Evolutionary conservation across 2,888 invertebrate genomes (phyloP).

Genomic region (Rhagonycha lutea): DNA sequence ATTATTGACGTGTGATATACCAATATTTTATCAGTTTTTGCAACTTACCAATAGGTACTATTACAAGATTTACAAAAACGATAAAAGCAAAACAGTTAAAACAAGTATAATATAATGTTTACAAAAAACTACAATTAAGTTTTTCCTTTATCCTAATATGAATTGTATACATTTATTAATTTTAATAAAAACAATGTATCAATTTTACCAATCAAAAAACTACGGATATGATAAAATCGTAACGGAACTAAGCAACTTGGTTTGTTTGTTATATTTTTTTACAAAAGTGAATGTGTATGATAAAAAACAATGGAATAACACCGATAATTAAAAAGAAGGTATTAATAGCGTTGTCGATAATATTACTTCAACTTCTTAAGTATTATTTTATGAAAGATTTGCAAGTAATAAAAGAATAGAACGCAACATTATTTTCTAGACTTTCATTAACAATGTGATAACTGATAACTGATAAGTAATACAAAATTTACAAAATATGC

Average conservation of each 20-base stretch:
- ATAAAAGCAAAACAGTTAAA: neutral
- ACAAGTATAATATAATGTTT: neutral
- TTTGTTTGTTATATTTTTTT: neutral
- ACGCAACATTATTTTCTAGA: neutral
- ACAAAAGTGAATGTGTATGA: neutral
- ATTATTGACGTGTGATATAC: neutral
- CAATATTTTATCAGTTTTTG: neutral
- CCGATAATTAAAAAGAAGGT: neutral
- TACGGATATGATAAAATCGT: neutral
- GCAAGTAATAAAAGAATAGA: neutral
- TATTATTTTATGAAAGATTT: neutral
- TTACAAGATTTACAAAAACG: neutral
- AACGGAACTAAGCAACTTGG: neutral
- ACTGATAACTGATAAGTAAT: too few species aligned
- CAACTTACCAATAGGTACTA: neutral
- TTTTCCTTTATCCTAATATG: too few species aligned
- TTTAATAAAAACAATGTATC: neutral
- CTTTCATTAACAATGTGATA: neutral
- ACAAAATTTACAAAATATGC: neutral
- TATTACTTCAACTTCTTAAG: neutral
- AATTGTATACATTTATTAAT: too few species aligned
- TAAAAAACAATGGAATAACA: neutral
- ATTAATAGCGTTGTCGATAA: neutral
- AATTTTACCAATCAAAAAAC: neutral
- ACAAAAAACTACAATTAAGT: neutral